Evolutionary conservation across 2,888 invertebrate species (phyloP).

Genomic region (Eudasyphora cyanicolor): DNA sequence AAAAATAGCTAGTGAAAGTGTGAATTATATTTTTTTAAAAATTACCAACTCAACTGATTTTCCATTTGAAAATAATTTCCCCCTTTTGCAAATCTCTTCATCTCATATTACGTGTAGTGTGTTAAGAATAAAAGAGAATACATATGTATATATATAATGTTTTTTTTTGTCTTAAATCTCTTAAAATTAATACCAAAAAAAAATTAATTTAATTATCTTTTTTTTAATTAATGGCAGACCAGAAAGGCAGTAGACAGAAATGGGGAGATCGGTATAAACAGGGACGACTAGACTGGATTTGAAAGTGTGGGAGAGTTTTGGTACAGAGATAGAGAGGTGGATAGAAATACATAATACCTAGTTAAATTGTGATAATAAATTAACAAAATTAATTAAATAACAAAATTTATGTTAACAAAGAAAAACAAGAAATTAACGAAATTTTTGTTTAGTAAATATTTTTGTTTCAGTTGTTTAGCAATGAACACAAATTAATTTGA

Average conservation of each 20-base stretch:
- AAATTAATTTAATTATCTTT: too few relatives aligned
- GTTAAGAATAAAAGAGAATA: slow-evolving; percentile 41
- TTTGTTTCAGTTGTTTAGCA: slow-evolving; percentile 32
- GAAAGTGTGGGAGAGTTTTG: background rate
- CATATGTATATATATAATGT: slow-evolving; percentile 49
- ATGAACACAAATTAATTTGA: slow-evolving; percentile 63
- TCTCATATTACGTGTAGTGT: background rate
- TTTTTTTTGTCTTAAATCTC: slow-evolving; percentile 69
- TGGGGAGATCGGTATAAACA: background rate
- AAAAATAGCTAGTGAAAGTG: too few relatives aligned
- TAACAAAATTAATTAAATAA: slow-evolving; percentile 47
- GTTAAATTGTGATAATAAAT: slow-evolving; percentile 10
- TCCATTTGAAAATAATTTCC: too few relatives aligned
- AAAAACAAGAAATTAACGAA: slow-evolving; percentile 51
- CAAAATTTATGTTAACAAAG: slow-evolving; percentile 56
- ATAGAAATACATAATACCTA: too few relatives aligned
- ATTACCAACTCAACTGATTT: too few relatives aligned
- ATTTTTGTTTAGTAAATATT: slow-evolving; percentile 17
- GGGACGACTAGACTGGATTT: background rate
- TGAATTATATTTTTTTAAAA: too few relatives aligned
- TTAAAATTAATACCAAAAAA: slow-evolving; percentile 62
- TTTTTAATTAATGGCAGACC: slow-evolving; percentile 58
- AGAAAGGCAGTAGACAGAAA: slow-evolving; percentile 48
- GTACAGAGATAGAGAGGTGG: background rate
- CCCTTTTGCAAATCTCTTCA: background rate